Evolutionary conservation across 2,113 vertebrate genomes (phyloP), one percentile per base, ranked within the genome.

Genomic region (Lamprologus callipterus): DNA sequence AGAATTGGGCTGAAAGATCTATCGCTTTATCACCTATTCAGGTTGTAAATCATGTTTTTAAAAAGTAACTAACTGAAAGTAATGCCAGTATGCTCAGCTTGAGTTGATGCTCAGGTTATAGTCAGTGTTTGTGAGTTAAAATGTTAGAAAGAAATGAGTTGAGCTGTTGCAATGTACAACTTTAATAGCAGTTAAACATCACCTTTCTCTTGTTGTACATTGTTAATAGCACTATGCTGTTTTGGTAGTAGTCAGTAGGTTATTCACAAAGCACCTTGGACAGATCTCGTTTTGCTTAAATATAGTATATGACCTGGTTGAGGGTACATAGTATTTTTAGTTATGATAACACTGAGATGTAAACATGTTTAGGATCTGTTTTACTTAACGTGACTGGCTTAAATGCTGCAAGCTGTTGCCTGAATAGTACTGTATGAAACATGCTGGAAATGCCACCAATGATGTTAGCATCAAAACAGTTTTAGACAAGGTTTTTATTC

Each of bases 381-480:
- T 58, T 51, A 5, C 51, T 65, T 26, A 58, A 40, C 4, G 3
- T 60, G 47, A 6, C 5, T 28, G 28, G 26, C 35, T 54, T 1
- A 35, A 13, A 4, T 12, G 21, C 19, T 4, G 23, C 8, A 40
- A 65, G 31, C 33, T 73, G 14, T 26, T 68, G 60, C 31, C n/a
- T 9, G 2, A 51, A 51, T 49, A 54, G 31, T 40, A 2, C 49
- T 40, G 28, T 7, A 40, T 65, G 31, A 35, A 33, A 80, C 33
- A 16, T 9, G 23, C 19, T 49, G 40, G 37, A 89, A 90, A 87
- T 12, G n/a, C 51, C 85, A 63, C 23, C 40, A 82, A 51, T 21
- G 17, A 85, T 81, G 21, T 40, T 16, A 0, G 5, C 23, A 28
- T 70, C 60, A 55, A 63, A 60, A 12, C 23, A 58, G 4, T 57